Conservation (phyloP, 2,888 invertebrate genomes). For the Idaea biselata region DNA sequence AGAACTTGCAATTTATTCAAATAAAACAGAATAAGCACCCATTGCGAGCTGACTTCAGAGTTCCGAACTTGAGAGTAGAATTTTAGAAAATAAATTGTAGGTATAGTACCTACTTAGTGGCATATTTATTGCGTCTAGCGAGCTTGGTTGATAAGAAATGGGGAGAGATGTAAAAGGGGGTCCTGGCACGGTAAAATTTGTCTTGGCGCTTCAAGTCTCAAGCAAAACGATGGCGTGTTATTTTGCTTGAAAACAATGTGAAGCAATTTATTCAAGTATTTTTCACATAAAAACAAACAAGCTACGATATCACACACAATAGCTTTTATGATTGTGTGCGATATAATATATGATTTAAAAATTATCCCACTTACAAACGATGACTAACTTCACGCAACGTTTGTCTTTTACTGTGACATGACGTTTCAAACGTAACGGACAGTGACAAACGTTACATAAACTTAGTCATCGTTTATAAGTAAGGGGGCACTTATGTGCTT, state of each 20-base stretch:
- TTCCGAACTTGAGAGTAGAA: background rate
- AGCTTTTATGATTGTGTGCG: no score
- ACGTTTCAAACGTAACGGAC: no score
- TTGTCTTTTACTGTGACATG: no score
- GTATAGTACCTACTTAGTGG: constrained; percentile 4
- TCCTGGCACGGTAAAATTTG: background rate
- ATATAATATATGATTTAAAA: no score
- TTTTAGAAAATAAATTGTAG: constrained; percentile 4
- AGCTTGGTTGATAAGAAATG: background rate
- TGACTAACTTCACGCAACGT: no score
- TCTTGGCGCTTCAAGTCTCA: background rate
- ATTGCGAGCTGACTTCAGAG: constrained; percentile 5
- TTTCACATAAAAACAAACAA: no score
- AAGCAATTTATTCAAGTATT: background rate
- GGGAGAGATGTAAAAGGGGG: background rate
- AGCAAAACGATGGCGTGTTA: background rate
- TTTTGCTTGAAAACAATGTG: background rate
- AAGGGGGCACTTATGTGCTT: no score
- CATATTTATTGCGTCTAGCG: constrained; percentile 4
- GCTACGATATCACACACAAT: no score
- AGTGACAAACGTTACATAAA: no score
- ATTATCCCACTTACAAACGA: no score
- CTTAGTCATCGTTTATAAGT: no score
- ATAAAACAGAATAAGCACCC: constrained; percentile 35
- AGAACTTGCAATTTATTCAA: constrained; percentile 53